Evolutionary conservation across 1,140 invertebrate genomes (phyloP).

Genomic region (Drosophila leontia): DNA sequence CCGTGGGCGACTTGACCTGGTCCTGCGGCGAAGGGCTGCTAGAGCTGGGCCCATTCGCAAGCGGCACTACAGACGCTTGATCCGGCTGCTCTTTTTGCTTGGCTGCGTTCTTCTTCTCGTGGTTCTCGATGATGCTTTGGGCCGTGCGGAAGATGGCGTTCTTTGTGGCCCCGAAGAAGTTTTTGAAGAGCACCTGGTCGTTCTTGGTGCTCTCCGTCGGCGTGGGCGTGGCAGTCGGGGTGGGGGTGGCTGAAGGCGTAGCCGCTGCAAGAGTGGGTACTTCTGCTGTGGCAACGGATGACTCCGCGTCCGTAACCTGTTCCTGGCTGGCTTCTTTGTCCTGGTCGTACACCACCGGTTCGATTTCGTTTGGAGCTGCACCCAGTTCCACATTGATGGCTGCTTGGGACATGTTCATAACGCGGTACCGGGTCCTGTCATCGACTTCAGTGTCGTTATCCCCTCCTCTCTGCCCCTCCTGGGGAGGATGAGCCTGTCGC

Average conservation of each 20-base stretch:
- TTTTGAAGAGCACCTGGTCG: constrained; percentile 81
- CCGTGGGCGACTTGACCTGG: constrained; percentile 77
- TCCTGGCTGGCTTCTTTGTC: constrained; percentile 9
- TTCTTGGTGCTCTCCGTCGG: constrained; percentile 72
- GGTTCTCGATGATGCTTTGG: constrained; percentile 84
- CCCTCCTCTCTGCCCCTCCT: neutral
- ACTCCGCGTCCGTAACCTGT: neutral
- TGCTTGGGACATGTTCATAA: constrained; percentile 83
- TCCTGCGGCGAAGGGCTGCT: constrained; percentile 40
- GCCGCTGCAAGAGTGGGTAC: neutral
- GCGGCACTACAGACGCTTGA: neutral
- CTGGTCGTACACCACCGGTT: constrained; percentile 30
- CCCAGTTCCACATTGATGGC: constrained; percentile 68
- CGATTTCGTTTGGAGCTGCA: constrained; percentile 48
- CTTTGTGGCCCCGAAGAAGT: constrained; percentile 84
- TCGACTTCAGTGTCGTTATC: constrained; percentile 25
- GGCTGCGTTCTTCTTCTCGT: constrained; percentile 84
- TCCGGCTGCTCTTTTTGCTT: constrained; percentile 73
- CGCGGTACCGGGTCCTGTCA: constrained; percentile 71
- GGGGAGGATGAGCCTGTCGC: constrained; percentile 36
- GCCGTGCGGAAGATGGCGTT: constrained; percentile 85
- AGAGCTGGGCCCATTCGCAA: constrained; percentile 15
- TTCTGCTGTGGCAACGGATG: neutral
- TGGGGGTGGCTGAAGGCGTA: constrained; percentile 39
- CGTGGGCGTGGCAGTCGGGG: constrained; percentile 54